Conservation (phyloP, 2,797 vertebrate genomes). For the Anniella stebbinsi region DNA sequence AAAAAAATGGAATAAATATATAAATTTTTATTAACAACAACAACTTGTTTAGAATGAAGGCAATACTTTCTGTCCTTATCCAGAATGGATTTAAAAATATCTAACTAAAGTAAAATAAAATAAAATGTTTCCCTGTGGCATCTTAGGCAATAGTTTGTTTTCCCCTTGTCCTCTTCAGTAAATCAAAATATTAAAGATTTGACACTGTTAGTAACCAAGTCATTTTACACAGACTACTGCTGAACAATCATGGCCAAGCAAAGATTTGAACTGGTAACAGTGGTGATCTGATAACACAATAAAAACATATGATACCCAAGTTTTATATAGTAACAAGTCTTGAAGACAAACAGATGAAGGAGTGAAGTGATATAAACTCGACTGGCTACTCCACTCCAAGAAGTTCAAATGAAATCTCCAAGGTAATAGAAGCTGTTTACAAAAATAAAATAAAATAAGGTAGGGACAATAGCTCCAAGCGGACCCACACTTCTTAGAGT, state of each 20-base stretch:
- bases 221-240: slow-evolving; percentile 52
- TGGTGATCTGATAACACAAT: slow-evolving; percentile 55
- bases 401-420: slow-evolving; percentile 31
- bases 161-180: too few species aligned
- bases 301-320: slow-evolving; percentile 38
- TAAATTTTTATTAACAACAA: neutral
- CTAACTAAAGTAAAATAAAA: neutral
- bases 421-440: neutral
- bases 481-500: neutral
- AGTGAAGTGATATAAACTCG: slow-evolving; percentile 69
- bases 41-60: neutral
- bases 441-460: slow-evolving; percentile 15
- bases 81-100: neutral
- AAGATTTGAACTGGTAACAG: slow-evolving; percentile 55
- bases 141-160: neutral
- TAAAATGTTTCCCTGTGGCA: neutral
- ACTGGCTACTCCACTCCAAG: slow-evolving; percentile 25
- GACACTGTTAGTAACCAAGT: neutral
- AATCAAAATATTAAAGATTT: neutral
- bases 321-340: slow-evolving; percentile 63
- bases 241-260: neutral
- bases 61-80: neutral
- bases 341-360: slow-evolving; percentile 28
- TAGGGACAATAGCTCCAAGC: neutral
- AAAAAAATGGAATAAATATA: too few species aligned